phyloP scores from a whole-genome alignment of 1,140 invertebrate genomes.

The Phocides pigmalion region DNA sequence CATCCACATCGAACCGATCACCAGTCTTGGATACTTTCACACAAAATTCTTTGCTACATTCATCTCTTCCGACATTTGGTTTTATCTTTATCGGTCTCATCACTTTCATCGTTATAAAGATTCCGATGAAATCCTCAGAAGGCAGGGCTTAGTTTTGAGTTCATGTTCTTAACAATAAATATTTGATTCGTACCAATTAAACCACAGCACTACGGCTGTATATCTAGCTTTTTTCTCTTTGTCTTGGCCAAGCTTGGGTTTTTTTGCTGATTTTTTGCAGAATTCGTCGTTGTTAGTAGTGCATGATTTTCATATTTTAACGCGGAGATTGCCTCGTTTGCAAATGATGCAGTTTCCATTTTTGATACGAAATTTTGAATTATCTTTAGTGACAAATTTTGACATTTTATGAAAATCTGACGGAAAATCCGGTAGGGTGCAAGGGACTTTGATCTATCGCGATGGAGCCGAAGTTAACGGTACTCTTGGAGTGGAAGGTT shows the following conservation, averaged over 20 bases:
- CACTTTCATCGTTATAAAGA: slow-evolving; percentile 46
- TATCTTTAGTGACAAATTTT: slow-evolving; percentile 11
- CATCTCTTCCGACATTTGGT: slow-evolving; percentile 51
- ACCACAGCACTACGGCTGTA: slow-evolving; percentile 64
- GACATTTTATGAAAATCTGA: slow-evolving; percentile 16
- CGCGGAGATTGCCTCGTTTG: slow-evolving; percentile 23
- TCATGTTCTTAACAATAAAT: slow-evolving; percentile 34
- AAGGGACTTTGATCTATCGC: slow-evolving; percentile 87
- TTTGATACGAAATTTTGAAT: slow-evolving; percentile 10
- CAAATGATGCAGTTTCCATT: slow-evolving; percentile 27
- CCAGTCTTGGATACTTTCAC: slow-evolving; percentile 43
- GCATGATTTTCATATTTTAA: slow-evolving; percentile 55
- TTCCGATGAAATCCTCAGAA: slow-evolving; percentile 71
- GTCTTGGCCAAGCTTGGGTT: slow-evolving; percentile 79
- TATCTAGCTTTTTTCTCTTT: slow-evolving; percentile 75
- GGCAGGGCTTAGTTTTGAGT: slow-evolving; percentile 73
- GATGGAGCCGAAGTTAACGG: slow-evolving; percentile 84
- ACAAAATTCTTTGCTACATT: slow-evolving; percentile 46
- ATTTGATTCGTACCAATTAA: slow-evolving; percentile 41
- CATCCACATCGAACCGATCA: slow-evolving; percentile 43
- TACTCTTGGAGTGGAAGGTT: slow-evolving; percentile 76
- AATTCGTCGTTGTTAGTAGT: slow-evolving; percentile 57
- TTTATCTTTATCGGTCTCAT: slow-evolving; percentile 46
- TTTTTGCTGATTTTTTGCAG: slow-evolving; percentile 65
- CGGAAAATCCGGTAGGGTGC: slow-evolving; percentile 79